Base-by-base conservation (phyloP, 53 echinoderm and acorn worm genomes). In the Apostichopus leukothele region DNA sequence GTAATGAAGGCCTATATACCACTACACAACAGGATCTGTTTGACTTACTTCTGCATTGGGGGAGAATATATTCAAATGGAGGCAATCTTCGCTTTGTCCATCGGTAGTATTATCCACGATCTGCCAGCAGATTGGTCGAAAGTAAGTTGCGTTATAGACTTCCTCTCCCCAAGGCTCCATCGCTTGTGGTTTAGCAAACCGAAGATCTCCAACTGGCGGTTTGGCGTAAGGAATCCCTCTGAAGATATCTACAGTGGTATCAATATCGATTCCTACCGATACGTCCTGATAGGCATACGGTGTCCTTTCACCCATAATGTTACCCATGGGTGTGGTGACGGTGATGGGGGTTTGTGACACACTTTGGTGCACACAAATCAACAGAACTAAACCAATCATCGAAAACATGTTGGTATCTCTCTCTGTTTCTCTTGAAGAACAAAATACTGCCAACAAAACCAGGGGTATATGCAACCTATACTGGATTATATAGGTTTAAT, bases 201-300 rank as follows among this genome's bases (percentile, higher is more conserved):
- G 89, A 20, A 92, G 87, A 78, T 86, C 23, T 11, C 90, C 91
- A 7, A 93, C 87, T 9, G 92, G 91, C 51, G 89, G 92, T 67
- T 89, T 86, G 12, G 92, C 92, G 67, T 88, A 91, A 39, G 90
- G 92, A 60, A 92, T 91, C 60, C 94, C 96, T 75, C 67, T 89
- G 60, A 92, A 95, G 13, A 92, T 89, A 78, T 94, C 93, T 51
- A 94, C 87, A 59, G 86, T 71, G 22, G 89, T 91, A 19, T 13
- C 6, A 71, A 13, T 71, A 57, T 74, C 91, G 5, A 91, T 63
- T 20, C 57, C 53, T 76, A 89, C 74, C 67, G 87, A 88, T 7
- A 11, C 3, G 67, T 89, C 89, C 7, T 6, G 6, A 16, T 90
- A 73, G 57, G 50, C 66, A 73, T 88, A 90, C 51, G 78, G 90